These are phyloP conservation scores for Drosophila neonasuta DNA, from an alignment of 2,888 invertebrate genomes.

Conservation along the genomic window DNA sequence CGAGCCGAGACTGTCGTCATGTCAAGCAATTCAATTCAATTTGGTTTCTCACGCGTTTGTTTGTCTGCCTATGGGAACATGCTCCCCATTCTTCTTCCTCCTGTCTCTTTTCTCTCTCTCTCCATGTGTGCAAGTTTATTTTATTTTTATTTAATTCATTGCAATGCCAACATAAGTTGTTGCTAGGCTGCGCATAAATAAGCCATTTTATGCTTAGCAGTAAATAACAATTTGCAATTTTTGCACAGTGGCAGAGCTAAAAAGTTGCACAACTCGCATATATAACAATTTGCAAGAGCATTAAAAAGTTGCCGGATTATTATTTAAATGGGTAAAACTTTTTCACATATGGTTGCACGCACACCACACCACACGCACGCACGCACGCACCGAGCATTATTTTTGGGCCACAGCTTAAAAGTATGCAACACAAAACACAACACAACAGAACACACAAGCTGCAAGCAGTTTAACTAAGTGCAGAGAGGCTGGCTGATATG, in stretches of 20 bases:
- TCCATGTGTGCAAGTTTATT: conserved; percentile 36
- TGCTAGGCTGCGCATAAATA: conserved; percentile 36
- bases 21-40: conserved; percentile 79
- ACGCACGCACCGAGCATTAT: conserved; percentile 15
- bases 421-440: conserved; percentile 55
- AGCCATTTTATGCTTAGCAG: conserved; percentile 37
- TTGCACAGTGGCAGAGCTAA: conserved; percentile 1
- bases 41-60: conserved; percentile 76
- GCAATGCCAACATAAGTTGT: conserved; percentile 40
- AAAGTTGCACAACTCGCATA: conserved; percentile 47
- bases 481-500: conserved; percentile 28
- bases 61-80: conserved; percentile 57
- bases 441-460: conserved; percentile 5
- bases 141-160: conserved; percentile 70
- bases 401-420: conserved; percentile 51
- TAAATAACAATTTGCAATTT: conserved; percentile 51
- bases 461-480: conserved; percentile 14
- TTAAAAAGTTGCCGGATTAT: conserved; percentile 56
- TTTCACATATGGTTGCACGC: conserved; percentile 39
- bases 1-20: conserved; percentile 62
- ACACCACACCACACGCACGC: conserved; percentile 8
- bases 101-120: too few species aligned
- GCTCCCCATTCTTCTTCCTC: not conserved
- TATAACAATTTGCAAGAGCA: conserved; percentile 51
- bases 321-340: conserved; percentile 52